Evolutionary conservation across 2,113 vertebrate genomes (phyloP).

Genomic region (Thermophis baileyi): DNA sequence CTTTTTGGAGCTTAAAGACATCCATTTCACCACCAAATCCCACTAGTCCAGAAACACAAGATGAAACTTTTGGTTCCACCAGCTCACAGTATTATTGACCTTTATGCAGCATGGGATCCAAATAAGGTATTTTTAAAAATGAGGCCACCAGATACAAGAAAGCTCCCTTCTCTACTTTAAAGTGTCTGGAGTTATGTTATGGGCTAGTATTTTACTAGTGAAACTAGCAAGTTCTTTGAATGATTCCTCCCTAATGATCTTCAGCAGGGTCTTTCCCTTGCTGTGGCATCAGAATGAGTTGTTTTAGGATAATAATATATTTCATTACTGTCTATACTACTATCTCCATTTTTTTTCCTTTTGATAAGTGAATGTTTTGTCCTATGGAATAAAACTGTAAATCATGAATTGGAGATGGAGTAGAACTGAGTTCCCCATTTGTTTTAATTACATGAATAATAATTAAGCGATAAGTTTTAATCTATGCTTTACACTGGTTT

Average conservation of each 20-base stretch:
- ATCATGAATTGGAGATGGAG: neutral
- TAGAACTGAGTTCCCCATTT: neutral
- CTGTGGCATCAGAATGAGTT: neutral
- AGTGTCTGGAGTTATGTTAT: neutral
- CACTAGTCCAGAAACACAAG: neutral
- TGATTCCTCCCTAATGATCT: neutral
- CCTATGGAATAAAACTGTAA: neutral
- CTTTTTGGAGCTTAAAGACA: neutral
- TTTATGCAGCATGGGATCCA: neutral
- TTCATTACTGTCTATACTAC: neutral
- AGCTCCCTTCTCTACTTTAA: neutral
- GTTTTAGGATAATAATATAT: neutral
- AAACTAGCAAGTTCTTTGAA: neutral
- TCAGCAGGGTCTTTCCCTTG: neutral
- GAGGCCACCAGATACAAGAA: neutral
- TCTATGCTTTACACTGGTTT: neutral
- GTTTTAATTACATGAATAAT: neutral
- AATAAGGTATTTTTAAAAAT: neutral
- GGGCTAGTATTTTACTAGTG: neutral
- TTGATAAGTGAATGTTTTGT: neutral
- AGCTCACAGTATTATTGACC: neutral
- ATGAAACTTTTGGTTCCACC: neutral
- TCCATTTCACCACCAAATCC: neutral
- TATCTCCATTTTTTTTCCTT: neutral
- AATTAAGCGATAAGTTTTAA: neutral